Conservation (phyloP, 2,113 vertebrate genomes). For the Xiphias gladius region DNA sequence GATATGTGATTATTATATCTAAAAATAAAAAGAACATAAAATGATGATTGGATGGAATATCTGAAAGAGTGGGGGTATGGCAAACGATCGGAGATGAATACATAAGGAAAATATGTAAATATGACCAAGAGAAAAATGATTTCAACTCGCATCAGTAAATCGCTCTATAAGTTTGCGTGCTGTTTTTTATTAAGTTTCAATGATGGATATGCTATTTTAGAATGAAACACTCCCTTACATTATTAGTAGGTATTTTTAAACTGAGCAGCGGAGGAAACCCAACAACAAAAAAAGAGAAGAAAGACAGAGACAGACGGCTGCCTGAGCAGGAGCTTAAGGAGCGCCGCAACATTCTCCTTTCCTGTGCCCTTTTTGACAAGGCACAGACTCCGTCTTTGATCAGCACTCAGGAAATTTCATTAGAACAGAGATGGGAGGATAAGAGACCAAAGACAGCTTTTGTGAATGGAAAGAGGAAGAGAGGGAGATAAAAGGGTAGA, state of each 20-base stretch:
- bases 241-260: background rate
- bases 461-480: slow-evolving; percentile 57
- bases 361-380: slow-evolving; percentile 69
- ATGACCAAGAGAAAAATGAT: background rate
- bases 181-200: background rate
- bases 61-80: background rate
- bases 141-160: background rate
- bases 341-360: slow-evolving; percentile 60
- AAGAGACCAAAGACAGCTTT: slow-evolving; percentile 70
- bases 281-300: slow-evolving; percentile 15
- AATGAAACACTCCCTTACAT: background rate
- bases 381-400: slow-evolving; percentile 76
- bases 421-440: slow-evolving; percentile 74
- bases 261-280: background rate
- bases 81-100: background rate
- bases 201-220: background rate
- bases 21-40: background rate
- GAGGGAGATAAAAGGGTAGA: slow-evolving; percentile 58
- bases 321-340: slow-evolving; percentile 49
- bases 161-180: background rate
- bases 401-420: slow-evolving; percentile 81
- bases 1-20: slow-evolving; percentile 1
- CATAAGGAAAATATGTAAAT: background rate
- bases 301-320: slow-evolving; percentile 51
- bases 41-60: background rate